Evolutionary conservation across 2,888 invertebrate genomes (phyloP).

Genomic region (Camptogramma bilineatum): DNA sequence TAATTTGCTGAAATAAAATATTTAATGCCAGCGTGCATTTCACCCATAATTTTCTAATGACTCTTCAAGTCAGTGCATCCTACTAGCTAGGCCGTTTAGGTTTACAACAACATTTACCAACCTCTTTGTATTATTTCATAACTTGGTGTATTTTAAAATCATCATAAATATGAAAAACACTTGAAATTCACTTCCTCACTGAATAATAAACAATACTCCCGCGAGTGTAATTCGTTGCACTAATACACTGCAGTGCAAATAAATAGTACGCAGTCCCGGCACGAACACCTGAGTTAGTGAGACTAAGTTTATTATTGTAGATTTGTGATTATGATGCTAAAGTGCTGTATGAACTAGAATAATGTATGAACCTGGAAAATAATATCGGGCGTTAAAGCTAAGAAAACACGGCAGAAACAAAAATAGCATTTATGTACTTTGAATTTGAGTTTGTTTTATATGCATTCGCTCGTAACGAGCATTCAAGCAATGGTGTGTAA

Average conservation of each 20-base stretch:
- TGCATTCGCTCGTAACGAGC: no score
- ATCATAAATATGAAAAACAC: slow-evolving; percentile 16
- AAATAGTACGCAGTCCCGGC: slow-evolving; percentile 64
- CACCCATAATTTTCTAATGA: no score
- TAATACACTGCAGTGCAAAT: slow-evolving; percentile 58
- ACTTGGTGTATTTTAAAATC: no score
- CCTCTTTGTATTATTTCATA: no score
- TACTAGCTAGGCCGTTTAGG: no score
- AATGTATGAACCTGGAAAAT: background rate
- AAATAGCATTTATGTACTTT: background rate
- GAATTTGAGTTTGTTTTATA: background rate
- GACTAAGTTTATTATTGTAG: slow-evolving; percentile 57
- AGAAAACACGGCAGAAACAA: background rate
- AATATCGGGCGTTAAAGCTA: background rate
- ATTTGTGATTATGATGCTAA: slow-evolving; percentile 45
- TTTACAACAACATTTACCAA: no score
- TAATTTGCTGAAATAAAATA: no score
- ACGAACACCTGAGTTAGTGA: slow-evolving; percentile 75
- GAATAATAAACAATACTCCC: slow-evolving; percentile 38
- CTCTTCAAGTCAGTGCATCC: no score
- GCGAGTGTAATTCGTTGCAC: slow-evolving; percentile 47
- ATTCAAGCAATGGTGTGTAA: no score
- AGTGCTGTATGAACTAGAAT: slow-evolving; percentile 8
- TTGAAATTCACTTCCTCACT: slow-evolving; percentile 31
- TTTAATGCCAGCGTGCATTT: no score